Evolutionary conservation across 2,888 invertebrate genomes (phyloP).

Genomic region (Eristalis tenax): DNA sequence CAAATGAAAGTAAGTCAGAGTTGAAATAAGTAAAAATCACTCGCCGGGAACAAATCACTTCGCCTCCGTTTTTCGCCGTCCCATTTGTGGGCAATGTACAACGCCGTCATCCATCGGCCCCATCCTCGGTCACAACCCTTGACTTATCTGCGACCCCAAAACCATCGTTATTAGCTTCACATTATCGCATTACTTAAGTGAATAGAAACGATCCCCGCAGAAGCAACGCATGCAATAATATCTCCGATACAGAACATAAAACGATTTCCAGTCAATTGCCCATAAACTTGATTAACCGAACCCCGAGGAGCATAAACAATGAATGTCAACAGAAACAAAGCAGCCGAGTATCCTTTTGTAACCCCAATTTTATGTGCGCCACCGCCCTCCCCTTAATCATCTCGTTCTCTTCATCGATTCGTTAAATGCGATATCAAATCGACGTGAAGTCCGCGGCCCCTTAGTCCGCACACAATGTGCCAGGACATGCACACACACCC

Average conservation of each 20-base stretch:
- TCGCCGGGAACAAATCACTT: background rate
- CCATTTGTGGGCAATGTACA: background rate
- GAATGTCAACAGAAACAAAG: background rate
- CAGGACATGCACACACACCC: constrained; percentile 26
- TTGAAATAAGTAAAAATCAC: no score
- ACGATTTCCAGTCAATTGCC: constrained; percentile 14
- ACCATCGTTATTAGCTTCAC: background rate
- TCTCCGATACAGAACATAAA: background rate
- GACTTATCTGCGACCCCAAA: background rate
- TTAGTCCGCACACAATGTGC: background rate
- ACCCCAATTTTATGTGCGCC: background rate
- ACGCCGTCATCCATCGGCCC: background rate
- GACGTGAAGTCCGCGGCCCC: background rate
- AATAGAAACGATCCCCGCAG: background rate
- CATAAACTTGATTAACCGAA: constrained; percentile 27
- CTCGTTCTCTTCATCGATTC: background rate
- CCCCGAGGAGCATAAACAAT: constrained; percentile 11
- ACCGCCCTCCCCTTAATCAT: background rate
- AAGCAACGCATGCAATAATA: background rate
- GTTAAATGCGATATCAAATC: background rate
- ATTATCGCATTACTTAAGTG: background rate
- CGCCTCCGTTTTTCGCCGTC: background rate
- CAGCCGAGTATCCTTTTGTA: background rate
- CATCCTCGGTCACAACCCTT: background rate
- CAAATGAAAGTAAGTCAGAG: no score